Percentiles rank a stretch among this genome's conserved stretches.
Evolutionary conservation across 1,140 invertebrate species (phyloP).

Genomic region (Platyscapa corneri): DNA sequence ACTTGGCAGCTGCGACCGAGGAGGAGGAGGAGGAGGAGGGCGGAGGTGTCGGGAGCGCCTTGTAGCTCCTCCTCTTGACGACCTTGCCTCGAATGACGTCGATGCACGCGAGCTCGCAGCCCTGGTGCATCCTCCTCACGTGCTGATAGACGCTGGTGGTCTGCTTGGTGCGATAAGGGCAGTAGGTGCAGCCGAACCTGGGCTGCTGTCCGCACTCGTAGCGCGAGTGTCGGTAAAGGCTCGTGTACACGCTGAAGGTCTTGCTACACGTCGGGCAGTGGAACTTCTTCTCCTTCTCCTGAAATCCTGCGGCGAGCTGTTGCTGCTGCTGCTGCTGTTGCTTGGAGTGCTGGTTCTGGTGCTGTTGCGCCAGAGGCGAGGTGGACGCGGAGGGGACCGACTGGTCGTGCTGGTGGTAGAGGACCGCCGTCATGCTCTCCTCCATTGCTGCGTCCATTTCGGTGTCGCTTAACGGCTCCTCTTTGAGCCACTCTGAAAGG

Average conservation of each 20-base stretch:
- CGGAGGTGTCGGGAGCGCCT: neutral
- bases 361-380: neutral
- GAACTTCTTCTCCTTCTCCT: constrained; percentile 36
- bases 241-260: constrained; percentile 40
- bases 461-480: neutral
- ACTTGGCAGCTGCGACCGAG: neutral
- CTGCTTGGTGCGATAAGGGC: constrained; percentile 34
- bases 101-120: constrained; percentile 28
- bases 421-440: neutral
- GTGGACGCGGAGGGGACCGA: neutral
- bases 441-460: neutral
- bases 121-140: constrained; percentile 23
- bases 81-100: constrained; percentile 27
- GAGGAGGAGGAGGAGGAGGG: neutral
- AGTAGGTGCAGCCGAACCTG: constrained; percentile 38
- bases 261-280: constrained; percentile 24
- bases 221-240: constrained; percentile 39
- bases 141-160: constrained; percentile 42
- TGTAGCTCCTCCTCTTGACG: constrained; percentile 32
- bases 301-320: neutral
- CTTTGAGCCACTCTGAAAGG: constrained; percentile 28
- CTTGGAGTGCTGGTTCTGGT: neutral
- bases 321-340: neutral
- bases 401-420: neutral
- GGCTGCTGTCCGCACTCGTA: constrained; percentile 43